phyloP scores from a whole-genome alignment of 2,797 vertebrate species.

The Pseudocheirus occidentalis region DNA sequence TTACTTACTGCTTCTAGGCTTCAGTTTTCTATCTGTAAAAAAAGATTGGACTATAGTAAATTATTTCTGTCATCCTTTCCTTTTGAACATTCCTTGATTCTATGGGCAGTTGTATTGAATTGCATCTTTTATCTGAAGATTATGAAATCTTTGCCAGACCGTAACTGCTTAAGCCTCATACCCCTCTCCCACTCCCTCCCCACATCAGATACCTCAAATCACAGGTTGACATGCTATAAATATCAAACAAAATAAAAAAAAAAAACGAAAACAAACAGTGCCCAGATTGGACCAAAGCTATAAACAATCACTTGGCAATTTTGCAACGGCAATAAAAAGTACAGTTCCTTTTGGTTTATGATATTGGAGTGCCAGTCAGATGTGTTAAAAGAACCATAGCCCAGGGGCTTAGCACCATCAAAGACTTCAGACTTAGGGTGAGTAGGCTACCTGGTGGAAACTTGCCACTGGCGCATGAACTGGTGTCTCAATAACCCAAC shows the following conservation, averaged over 20 bases:
- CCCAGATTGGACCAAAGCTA: conserved; percentile 54
- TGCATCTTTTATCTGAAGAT: conserved; percentile 39
- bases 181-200: background rate
- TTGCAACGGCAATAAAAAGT: conserved; percentile 64
- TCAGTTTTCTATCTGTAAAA: conserved; percentile 11
- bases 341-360: conserved; percentile 39
- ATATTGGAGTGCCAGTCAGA: background rate
- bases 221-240: conserved; percentile 36
- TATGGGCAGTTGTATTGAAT: background rate
- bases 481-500: background rate
- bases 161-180: conserved; percentile 38
- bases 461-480: background rate
- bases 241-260: conserved; percentile 64
- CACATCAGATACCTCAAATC: conserved; percentile 32
- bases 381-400: background rate
- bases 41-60: background rate
- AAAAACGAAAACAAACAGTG: conserved; percentile 53
- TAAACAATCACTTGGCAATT: conserved; percentile 56
- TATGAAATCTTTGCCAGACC: conserved; percentile 13
- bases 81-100: conserved; percentile 9
- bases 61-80: background rate
- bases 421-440: background rate
- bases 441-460: background rate
- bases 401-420: background rate
- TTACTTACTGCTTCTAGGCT: background rate